Conservation (phyloP, 1,140 invertebrate genomes). For the Hyles vespertilio region DNA sequence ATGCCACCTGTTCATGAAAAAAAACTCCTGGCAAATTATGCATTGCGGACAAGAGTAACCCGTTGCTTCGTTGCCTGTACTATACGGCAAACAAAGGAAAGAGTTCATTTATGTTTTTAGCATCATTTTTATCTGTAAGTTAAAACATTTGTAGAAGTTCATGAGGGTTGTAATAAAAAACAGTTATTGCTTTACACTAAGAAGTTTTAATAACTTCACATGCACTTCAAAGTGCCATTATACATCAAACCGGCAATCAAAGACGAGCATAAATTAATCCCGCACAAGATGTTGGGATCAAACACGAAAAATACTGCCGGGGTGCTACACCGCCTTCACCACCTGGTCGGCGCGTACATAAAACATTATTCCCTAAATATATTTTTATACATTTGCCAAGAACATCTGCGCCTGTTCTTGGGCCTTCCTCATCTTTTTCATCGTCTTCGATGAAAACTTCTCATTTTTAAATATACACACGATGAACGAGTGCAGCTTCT, state of each 20-base stretch:
- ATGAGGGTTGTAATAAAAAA: constrained; percentile 24
- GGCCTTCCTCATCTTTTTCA: constrained; percentile 50
- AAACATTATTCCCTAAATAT: constrained; percentile 28
- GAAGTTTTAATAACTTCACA: constrained; percentile 58
- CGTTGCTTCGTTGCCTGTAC: no score
- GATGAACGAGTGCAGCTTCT: constrained; percentile 37
- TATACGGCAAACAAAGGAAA: no score
- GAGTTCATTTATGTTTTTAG: no score
- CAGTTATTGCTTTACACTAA: constrained; percentile 60
- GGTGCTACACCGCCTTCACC: constrained; percentile 3
- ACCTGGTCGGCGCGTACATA: constrained; percentile 18
- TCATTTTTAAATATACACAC: constrained; percentile 26
- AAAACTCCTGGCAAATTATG: no score
- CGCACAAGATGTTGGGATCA: constrained; percentile 24
- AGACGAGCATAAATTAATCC: constrained; percentile 36
- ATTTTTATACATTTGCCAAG: constrained; percentile 52
- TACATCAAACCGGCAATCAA: constrained; percentile 42
- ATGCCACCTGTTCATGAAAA: no score
- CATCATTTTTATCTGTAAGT: no score
- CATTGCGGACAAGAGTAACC: no score
- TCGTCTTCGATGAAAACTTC: constrained; percentile 32
- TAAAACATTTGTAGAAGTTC: not conserved
- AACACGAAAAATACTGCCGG: constrained; percentile 22
- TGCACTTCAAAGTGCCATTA: constrained; percentile 54
- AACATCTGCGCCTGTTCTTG: constrained; percentile 52